Base-by-base conservation (phyloP, 2,888 invertebrate species). In the Caenorhabditis japonica region DNA sequence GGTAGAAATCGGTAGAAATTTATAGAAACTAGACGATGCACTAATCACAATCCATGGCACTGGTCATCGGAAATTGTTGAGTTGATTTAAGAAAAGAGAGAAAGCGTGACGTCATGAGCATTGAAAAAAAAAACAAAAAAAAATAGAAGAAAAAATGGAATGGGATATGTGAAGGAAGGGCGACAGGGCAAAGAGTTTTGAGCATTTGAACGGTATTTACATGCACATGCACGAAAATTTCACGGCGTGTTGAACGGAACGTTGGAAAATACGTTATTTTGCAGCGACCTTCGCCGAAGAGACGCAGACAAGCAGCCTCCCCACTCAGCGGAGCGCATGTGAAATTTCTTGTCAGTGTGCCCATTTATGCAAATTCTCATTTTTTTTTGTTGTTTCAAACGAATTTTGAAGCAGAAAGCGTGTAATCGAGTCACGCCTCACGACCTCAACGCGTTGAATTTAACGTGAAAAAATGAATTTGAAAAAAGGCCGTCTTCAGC, bases 41-140 rank as follows among this genome's bases (percentile, higher is more conserved):
- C 55, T 56, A 64, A 59, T 60, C 69, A 69, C 69, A 69, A 69
- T 53, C 47, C 27, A 69, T 60, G 69, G 69, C 69, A 69, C 69
- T 60, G 69, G 69, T 69, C 64, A 53, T 52, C 59, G 39, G 53
- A 38, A 38, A n/a, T n/a, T n/a, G n/a, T n/a, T n/a, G n/a, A n/a
- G n/a, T n/a, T n/a, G n/a, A n/a, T n/a, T n/a, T n/a, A n/a, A n/a
- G 33, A 33, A 33, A 34, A 51, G 51, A 34, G 30, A 30, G 30
- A 30, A 25, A 47, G 47, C 21, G 33, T 38, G 44, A 61, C 60
- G 52, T 51, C 56, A 58, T 58, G 58, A 49, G 66, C 34, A 58
- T 30, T 39, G 38, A 52, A 38, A 52, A 49, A 38, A 17, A 51
- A 36, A 51, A 19, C 34, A 21, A 51, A 15, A 19, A 19, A 19